These are phyloP conservation scores for Pogona vitticeps DNA, from an alignment of 2,113 vertebrate species.

Conservation along the genomic window DNA sequence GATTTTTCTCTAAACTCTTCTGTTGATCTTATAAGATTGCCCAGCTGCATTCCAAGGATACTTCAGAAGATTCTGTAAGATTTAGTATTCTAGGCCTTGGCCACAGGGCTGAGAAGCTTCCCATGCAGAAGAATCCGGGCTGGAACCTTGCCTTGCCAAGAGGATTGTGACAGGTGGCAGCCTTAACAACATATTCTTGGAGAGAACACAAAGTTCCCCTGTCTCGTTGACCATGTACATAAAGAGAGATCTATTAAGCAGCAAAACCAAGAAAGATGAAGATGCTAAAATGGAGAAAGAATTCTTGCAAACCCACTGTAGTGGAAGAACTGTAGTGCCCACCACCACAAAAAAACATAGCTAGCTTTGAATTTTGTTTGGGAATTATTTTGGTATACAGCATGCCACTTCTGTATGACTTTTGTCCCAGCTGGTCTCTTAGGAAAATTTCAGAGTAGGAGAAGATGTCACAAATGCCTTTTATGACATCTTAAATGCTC, in stretches of 20 bases:
- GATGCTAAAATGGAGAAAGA: background rate
- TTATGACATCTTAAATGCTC: background rate
- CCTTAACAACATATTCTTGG: too few species aligned
- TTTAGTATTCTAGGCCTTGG: background rate
- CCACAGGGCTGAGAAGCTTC: background rate
- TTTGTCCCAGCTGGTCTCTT: background rate
- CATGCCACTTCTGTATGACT: too few species aligned
- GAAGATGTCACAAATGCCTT: background rate
- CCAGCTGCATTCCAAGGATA: background rate
- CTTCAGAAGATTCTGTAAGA: background rate
- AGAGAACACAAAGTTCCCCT: background rate
- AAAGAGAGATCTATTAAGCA: background rate
- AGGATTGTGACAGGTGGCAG: background rate
- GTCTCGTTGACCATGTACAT: background rate
- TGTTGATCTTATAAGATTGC: background rate
- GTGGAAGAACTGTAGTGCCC: background rate
- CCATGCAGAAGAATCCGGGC: too few species aligned
- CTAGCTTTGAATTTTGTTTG: background rate
- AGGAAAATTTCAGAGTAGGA: background rate
- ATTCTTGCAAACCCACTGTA: too few species aligned
- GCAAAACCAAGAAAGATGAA: background rate
- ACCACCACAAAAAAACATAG: background rate
- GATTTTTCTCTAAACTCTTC: background rate
- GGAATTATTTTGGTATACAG: background rate
- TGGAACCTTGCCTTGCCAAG: too few species aligned